Evolutionary conservation across 2,888 invertebrate species (phyloP), one percentile per base, ranked within the genome.

Genomic region (Trichacis sp.): DNA sequence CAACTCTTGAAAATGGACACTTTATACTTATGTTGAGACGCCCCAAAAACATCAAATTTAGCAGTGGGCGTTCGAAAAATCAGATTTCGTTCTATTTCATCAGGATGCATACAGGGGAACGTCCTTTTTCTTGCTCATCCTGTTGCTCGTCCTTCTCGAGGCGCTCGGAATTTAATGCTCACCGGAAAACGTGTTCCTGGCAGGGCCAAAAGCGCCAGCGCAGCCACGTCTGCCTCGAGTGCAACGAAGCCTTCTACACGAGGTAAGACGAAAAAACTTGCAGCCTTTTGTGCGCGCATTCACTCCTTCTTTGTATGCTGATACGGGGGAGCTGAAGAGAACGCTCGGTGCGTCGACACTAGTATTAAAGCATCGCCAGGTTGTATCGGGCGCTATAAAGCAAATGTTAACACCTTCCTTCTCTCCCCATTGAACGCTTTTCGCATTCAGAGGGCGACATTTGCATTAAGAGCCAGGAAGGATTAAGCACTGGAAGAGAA

Each of bases 41-140:
- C n/a, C n/a, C n/a, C n/a, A n/a, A n/a, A n/a, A n/a, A n/a, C n/a
- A n/a, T n/a, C n/a, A n/a, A n/a, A n/a, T n/a, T n/a, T n/a, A n/a
- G n/a, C n/a, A n/a, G n/a, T n/a, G n/a, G n/a, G n/a, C n/a, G n/a
- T n/a, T n/a, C n/a, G n/a, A n/a, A n/a, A n/a, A n/a, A n/a, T n/a
- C n/a, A n/a, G n/a, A n/a, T n/a, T n/a, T n/a, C n/a, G n/a, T n/a
- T n/a, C n/a, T n/a, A n/a, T n/a, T n/a, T n/a, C n/a, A n/a, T n/a
- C n/a, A 87, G 91, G 29, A 87, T 88, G 54, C 94, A 94, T 75
- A 93, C 93, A 0, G 88, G 90, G 20, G 94, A 94, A 76, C 88
- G 90, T 61, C 91, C 91, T 0, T 93, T 88, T 73, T 84, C 86
- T 1, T 94, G 94, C 73, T 36, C 60, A 1, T 81, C 86, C 0